These are phyloP conservation scores for Callyntrura sp. DNA, from an alignment of 2,888 invertebrate species.

Conservation along the genomic window DNA sequence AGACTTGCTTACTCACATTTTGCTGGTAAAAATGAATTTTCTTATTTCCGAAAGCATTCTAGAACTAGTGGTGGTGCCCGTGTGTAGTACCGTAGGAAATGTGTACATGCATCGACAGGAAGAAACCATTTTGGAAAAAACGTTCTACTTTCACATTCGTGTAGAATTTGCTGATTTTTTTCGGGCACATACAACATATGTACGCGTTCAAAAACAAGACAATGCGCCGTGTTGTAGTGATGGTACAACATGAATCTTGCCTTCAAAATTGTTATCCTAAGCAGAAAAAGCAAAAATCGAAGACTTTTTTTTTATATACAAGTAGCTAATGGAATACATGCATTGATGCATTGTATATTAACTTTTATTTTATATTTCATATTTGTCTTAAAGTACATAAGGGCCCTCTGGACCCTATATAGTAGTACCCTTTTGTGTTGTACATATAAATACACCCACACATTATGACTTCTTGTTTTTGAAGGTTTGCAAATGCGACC, in stretches of 20 bases:
- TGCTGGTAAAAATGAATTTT: constrained; percentile 88
- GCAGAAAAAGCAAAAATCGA: background rate
- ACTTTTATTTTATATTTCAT: no score
- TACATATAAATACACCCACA: no score
- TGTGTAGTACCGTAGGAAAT: background rate
- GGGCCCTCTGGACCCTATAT: background rate
- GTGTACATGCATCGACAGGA: background rate
- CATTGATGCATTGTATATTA: no score
- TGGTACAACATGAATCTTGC: constrained; percentile 35
- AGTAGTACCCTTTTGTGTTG: background rate
- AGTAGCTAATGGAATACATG: no score
- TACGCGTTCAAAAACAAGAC: constrained; percentile 31
- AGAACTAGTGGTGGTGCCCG: background rate
- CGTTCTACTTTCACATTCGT: background rate
- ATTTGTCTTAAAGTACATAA: background rate
- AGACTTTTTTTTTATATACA: no score
- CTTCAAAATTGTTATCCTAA: constrained; percentile 30
- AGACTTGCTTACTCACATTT: constrained; percentile 93
- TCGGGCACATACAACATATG: background rate
- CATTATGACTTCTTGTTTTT: constrained; percentile 6
- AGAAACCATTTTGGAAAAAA: background rate
- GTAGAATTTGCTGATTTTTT: no score
- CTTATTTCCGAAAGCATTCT: background rate
- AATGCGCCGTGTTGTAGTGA: constrained; percentile 11
- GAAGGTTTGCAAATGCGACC: constrained; percentile 94